These are phyloP conservation scores for Neodiprion lecontei DNA, from an alignment of 1,140 invertebrate species.

Conservation along the genomic window DNA sequence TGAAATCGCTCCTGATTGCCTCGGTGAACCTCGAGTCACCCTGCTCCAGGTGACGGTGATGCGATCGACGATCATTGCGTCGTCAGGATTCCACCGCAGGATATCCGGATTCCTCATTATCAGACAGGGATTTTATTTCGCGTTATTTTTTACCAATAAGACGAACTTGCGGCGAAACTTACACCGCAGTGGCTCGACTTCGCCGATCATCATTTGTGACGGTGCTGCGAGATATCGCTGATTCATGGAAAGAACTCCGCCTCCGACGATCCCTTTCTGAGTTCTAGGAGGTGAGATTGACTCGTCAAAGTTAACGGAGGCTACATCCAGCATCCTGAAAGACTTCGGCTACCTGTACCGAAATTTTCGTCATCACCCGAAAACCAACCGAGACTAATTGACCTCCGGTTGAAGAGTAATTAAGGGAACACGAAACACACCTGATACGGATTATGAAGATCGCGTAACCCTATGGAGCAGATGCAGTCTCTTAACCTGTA, in stretches of 20 bases:
- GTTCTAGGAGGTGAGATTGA: slow-evolving; percentile 45
- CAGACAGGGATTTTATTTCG: not conserved
- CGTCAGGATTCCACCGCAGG: not conserved
- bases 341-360: not conserved
- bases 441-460: too few species aligned
- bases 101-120: not conserved
- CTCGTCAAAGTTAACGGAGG: slow-evolving; percentile 52
- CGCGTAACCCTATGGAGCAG: too few species aligned
- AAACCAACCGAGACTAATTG: not conserved
- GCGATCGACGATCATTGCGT: not conserved
- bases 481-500: not conserved
- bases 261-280: not conserved
- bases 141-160: too few species aligned
- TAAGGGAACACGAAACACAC: not conserved
- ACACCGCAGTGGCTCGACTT: not conserved
- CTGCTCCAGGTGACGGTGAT: not conserved
- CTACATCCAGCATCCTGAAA: slow-evolving; percentile 8
- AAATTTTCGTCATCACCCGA: not conserved
- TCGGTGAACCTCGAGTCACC: slow-evolving; percentile 29
- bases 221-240: slow-evolving; percentile 47
- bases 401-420: not conserved
- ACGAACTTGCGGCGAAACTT: not conserved
- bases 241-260: slow-evolving; percentile 50
- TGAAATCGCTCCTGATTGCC: slow-evolving; percentile 46
- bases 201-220: slow-evolving; percentile 1